Evolutionary conservation across 2,113 vertebrate species (phyloP).

Genomic region (Gracilinanus agilis): DNA sequence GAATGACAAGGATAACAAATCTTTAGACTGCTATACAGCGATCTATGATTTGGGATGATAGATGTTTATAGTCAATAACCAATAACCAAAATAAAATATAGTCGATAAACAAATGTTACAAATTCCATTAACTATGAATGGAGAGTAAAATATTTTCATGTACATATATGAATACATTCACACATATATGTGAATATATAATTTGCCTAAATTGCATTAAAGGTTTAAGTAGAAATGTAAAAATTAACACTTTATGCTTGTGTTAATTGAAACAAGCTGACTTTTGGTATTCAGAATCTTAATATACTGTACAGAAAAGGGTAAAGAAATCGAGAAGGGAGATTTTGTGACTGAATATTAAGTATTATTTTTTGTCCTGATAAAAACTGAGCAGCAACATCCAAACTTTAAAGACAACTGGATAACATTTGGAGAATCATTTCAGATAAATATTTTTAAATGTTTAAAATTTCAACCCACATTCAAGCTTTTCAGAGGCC

Average conservation of each 20-base stretch:
- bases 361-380: conserved; percentile 63
- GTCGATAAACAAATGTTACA: conserved; percentile 78
- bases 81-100: conserved; percentile 45
- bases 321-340: conserved; percentile 73
- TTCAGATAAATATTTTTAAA: conserved; percentile 38
- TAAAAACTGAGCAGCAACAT: conserved; percentile 54
- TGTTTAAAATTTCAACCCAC: conserved; percentile 4
- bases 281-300: conserved; percentile 73
- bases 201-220: conserved; percentile 73
- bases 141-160: conserved; percentile 66
- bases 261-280: conserved; percentile 70
- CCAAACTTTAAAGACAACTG: conserved; percentile 34
- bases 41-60: conserved; percentile 73
- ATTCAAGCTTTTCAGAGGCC: conserved; percentile 50
- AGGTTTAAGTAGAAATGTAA: conserved; percentile 70
- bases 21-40: conserved; percentile 76
- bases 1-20: conserved; percentile 70
- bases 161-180: conserved; percentile 56
- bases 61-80: conserved; percentile 71
- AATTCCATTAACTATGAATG: conserved; percentile 73
- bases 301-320: conserved; percentile 72
- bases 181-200: conserved; percentile 59
- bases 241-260: conserved; percentile 69
- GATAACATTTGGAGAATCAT: conserved; percentile 21
- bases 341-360: conserved; percentile 67